Base-by-base conservation (phyloP, 2,797 vertebrate genomes). In the Sarcophilus harrisii region DNA sequence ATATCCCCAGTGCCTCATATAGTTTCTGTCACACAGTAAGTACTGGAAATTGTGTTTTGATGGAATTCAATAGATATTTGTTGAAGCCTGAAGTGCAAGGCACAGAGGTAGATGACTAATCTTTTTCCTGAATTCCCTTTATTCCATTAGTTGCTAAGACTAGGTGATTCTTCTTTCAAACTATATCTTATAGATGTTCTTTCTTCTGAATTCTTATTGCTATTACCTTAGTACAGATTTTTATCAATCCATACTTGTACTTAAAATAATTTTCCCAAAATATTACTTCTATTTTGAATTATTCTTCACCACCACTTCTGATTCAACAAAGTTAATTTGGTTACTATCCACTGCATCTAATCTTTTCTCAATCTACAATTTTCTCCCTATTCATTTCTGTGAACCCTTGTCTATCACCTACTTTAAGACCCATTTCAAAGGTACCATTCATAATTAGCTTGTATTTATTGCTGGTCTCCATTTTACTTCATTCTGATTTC, bases 141-240 rank as follows among this genome's bases (percentile, higher is more conserved):
- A 3, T 66, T 2, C 5, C 58, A 58, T 24, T 21, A 13, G 38
- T 4, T 90, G 13, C 28, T 11, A 90, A 32, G 54, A 94, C 14
- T 94, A 30, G 91, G 10, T 81, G 21, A 57, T 52, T 87, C 73
- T 11, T 38, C n/a, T 24, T 66, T 92, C 3, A 93, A n/a, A 90
- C 62, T 12, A 55, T n/a, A 29, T 49, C 32, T 93, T 49, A 54
- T 11, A 60, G 14, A 16, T 87, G 5, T 38, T 27, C 12, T 6
- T 62, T 57, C 16, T 54, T 93, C 94, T 66, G 4, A 49, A 55
- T 94, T 96, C 30, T 93, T 49, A 38, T 21, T 57, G 10, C 4
- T 58, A 30, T 93, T 95, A 93, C 14, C 60, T 16, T 90, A 60
- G 89, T 90, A 54, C 38, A 89, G 16, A 96, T 89, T 90, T 30